A percentile compares a stretch with the other conserved stretches of the same genome.
These are phyloP conservation scores for Ciconia maguari DNA, from an alignment of 2,113 vertebrate genomes.

Conservation along the genomic window DNA sequence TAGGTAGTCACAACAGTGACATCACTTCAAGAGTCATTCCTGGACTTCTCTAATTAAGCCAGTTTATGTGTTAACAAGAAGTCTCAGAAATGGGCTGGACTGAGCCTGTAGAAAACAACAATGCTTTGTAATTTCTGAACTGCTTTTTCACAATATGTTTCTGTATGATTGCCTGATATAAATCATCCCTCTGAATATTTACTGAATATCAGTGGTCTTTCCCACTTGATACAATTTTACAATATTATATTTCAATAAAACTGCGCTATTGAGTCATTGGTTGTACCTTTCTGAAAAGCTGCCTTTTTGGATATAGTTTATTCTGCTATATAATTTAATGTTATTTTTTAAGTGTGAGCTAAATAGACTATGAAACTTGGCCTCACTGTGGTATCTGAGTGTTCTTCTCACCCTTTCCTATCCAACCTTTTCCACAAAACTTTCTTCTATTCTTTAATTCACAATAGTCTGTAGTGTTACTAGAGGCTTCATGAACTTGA, in stretches of 20 bases:
- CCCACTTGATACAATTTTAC: not conserved
- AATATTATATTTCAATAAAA: not conserved
- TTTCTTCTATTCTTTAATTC: not conserved
- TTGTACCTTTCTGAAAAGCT: not conserved
- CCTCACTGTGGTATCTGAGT: not conserved
- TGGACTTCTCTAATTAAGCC: not conserved
- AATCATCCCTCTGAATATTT: not conserved
- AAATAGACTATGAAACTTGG: not conserved
- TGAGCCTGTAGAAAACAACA: not conserved
- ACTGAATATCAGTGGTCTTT: not conserved
- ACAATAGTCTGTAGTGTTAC: not conserved
- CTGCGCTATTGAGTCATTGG: not conserved
- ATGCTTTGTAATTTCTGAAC: not conserved
- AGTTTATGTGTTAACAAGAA: not conserved
- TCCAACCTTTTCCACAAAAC: not conserved
- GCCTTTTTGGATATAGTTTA: not conserved
- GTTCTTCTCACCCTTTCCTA: not conserved
- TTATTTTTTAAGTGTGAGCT: not conserved
- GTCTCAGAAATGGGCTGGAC: not conserved
- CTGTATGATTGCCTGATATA: not conserved
- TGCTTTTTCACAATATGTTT: not conserved
- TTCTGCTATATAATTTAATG: not conserved
- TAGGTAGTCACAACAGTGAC: not conserved
- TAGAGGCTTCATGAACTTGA: not conserved
- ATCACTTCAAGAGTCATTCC: not conserved